A percentile compares a stretch with the other conserved stretches of the same genome.
phyloP scores from a whole-genome alignment of 1,140 invertebrate species.

The Parapsyche elsis region DNA sequence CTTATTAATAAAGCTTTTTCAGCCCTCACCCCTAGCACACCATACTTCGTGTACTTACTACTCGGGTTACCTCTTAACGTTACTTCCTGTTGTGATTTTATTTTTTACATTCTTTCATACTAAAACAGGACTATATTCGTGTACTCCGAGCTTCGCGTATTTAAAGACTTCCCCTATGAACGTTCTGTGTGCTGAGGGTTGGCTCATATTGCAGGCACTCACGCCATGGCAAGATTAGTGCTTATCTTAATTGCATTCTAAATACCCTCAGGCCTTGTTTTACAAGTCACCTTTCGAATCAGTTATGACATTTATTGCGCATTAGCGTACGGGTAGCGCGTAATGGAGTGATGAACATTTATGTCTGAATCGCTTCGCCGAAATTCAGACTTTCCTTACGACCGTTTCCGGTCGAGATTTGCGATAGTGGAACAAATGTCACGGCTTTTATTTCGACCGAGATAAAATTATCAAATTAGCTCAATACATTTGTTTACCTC shows the following conservation, averaged over 20 bases:
- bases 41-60: neutral
- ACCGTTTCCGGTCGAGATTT: neutral
- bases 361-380: slow-evolving; percentile 35
- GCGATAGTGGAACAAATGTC: no score
- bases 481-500: no score
- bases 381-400: neutral
- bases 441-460: no score
- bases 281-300: slow-evolving; percentile 41
- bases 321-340: neutral
- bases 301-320: slow-evolving; percentile 38
- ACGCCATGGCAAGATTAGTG: slow-evolving; percentile 39
- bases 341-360: slow-evolving; percentile 47
- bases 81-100: neutral
- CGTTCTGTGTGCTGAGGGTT: neutral
- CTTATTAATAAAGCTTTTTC: slow-evolving; percentile 31
- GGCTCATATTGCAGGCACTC: slow-evolving; percentile 34
- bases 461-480: no score
- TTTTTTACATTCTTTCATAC: neutral
- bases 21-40: neutral
- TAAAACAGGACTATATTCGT: neutral
- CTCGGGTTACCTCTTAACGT: slow-evolving; percentile 14
- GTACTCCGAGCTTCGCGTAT: neutral
- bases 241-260: slow-evolving; percentile 47
- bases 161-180: slow-evolving; percentile 5
- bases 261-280: slow-evolving; percentile 31